These are phyloP conservation scores for Boleophthalmus pectinirostris DNA, from an alignment of 2,113 vertebrate species.

Conservation along the genomic window DNA sequence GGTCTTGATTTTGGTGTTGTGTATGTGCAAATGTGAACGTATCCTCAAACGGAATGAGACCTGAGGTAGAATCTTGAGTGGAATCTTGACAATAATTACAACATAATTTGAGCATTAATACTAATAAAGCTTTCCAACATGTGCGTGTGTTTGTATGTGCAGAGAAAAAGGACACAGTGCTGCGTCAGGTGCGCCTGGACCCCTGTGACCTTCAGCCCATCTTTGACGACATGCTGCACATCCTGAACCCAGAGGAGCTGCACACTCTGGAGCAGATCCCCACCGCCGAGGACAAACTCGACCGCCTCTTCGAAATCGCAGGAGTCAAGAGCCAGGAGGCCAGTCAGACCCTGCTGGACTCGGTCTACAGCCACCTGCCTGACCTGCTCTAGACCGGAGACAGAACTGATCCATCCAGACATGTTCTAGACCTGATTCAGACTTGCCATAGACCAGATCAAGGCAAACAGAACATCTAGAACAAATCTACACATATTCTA, in stretches of 20 bases:
- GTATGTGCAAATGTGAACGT: no score
- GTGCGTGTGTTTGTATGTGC: constrained; percentile 22
- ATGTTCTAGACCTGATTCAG: constrained; percentile 76
- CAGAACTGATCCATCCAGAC: constrained; percentile 67
- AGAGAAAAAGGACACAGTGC: constrained; percentile 99
- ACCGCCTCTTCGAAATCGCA: constrained; percentile 92
- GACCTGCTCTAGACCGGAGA: constrained; percentile 84
- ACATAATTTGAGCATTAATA: no score
- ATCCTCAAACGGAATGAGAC: no score
- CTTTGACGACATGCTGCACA: constrained; percentile 97
- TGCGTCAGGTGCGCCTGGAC: constrained; percentile 95
- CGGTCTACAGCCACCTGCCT: constrained; percentile 95
- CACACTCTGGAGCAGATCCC: constrained; percentile 90
- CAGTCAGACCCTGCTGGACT: constrained; percentile 96
- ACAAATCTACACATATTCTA: background rate
- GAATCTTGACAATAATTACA: no score
- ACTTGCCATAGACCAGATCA: background rate
- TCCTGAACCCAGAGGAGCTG: constrained; percentile 94
- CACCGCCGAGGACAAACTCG: constrained; percentile 92
- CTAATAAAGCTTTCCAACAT: background rate
- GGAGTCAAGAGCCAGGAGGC: constrained; percentile 98
- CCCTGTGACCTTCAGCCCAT: constrained; percentile 96
- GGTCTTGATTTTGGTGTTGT: no score
- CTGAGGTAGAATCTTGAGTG: no score
- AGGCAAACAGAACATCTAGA: background rate